Evolutionary conservation across 2,888 invertebrate species (phyloP), one percentile per base, ranked within the genome.

Genomic region (Lochmaea capreae): DNA sequence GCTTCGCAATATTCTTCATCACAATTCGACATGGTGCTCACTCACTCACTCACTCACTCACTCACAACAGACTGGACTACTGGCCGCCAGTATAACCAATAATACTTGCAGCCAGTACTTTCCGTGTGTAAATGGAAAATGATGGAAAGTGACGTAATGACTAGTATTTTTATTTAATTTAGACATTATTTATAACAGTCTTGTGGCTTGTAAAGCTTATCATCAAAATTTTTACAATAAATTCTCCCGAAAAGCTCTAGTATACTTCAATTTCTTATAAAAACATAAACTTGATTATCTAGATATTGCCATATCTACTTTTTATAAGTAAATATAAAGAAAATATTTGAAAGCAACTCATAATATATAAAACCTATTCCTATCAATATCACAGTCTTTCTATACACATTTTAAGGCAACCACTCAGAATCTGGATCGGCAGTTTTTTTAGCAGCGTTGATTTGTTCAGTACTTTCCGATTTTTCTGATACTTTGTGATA

Each of bases 401-500:
- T 54, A n/a, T 3, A 33, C 8, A 33, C 62, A 5, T 76, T 81
- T 81, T 52, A 88, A 59, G 91, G 91, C 72, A 91, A 84, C 91
- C 91, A 91, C 81, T 91, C 91, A 0, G 89, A 89, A 68, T 90
- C 89, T 1, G 86, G 82, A 70, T 90, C 85, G 0, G 84, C 82
- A 6, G 46, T 54, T 46, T 76, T 66, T 63, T 65, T 77, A n/a
- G 71, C 67, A 16, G 54, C 74, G 26, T 76, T 88, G 74, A 88
- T 88, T 74, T 89, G 72, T 11, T 80, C 79, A 4, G 75, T 73
- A 26, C 78, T 77, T 52, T 80, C 79, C 72, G 89, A 86, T 1
- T 78, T 77, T 42, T 81, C 79, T 72, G 89, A 86, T 1, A 92
- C 88, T 80, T 91, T 91, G 82, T 92, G 88, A 84, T 93, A 93